Percentiles rank a stretch among this genome's conserved stretches.
Conservation (phyloP, 2,888 invertebrate species). For the Agrilus cyanescens region DNA sequence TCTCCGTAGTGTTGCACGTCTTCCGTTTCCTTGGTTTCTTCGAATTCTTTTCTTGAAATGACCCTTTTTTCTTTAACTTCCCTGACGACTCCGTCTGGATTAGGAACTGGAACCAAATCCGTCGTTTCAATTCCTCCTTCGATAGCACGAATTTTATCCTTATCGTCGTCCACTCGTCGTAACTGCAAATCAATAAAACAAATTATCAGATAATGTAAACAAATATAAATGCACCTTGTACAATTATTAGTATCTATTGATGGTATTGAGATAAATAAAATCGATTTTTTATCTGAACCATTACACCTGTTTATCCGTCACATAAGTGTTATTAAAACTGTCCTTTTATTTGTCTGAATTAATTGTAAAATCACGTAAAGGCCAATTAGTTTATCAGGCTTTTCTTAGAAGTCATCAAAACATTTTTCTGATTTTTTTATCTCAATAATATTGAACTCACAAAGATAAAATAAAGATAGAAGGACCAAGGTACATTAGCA, state of each 20-base stretch:
- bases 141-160: constrained; percentile 21
- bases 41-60: constrained; percentile 70
- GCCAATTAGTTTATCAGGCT: no score
- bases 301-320: no score
- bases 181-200: constrained; percentile 19
- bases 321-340: no score
- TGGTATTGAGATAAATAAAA: background rate
- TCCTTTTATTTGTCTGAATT: no score
- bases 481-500: no score
- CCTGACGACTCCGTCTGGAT: constrained; percentile 64
- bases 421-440: no score
- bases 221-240: background rate
- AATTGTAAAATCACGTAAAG: no score
- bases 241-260: background rate
- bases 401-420: no score
- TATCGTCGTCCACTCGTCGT: constrained; percentile 32
- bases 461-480: no score
- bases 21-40: constrained; percentile 72
- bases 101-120: constrained; percentile 49
- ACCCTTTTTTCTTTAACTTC: constrained; percentile 71
- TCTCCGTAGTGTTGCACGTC: constrained; percentile 74
- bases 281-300: background rate
- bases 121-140: constrained; percentile 17
- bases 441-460: no score
- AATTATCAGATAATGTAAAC: constrained; percentile 5